Conservation (phyloP, 2,113 vertebrate species). For the Ornithorhynchus anatinus region DNA sequence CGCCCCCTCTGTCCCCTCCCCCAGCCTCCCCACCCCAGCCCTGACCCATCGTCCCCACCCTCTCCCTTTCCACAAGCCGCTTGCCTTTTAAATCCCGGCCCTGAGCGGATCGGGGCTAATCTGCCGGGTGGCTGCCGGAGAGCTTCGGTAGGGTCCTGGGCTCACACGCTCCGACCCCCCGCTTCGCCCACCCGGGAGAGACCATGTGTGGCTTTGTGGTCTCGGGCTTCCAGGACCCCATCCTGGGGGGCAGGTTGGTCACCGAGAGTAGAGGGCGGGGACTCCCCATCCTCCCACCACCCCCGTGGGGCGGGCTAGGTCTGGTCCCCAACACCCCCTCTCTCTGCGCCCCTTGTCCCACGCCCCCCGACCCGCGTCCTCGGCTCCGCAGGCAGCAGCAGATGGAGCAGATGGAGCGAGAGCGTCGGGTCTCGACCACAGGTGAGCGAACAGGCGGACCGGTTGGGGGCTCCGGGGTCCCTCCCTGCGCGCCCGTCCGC, state of each 20-base stretch:
- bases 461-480: fast-evolving
- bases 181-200: too few relatives aligned
- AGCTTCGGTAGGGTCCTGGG: background rate
- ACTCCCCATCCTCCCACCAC: too few relatives aligned
- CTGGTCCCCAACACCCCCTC: too few relatives aligned
- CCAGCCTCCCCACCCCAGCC: too few relatives aligned
- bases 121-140: background rate
- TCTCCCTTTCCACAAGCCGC: background rate
- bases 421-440: conserved; percentile 56
- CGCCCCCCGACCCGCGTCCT: too few relatives aligned
- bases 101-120: background rate
- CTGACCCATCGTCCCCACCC: background rate
- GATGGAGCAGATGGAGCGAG: conserved; percentile 58
- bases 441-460: conserved; percentile 4
- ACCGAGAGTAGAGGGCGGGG: background rate
- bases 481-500: background rate
- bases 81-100: background rate
- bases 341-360: background rate
- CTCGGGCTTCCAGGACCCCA: background rate
- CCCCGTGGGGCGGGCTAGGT: fast-evolving
- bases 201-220: conserved; percentile 15
- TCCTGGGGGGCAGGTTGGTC: background rate
- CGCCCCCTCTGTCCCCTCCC: background rate
- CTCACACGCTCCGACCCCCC: too few relatives aligned
- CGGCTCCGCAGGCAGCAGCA: conserved; percentile 59